Evolutionary conservation across 2,888 invertebrate species (phyloP), one percentile per base, ranked within the genome.

Genomic region (Aethes cnicana): DNA sequence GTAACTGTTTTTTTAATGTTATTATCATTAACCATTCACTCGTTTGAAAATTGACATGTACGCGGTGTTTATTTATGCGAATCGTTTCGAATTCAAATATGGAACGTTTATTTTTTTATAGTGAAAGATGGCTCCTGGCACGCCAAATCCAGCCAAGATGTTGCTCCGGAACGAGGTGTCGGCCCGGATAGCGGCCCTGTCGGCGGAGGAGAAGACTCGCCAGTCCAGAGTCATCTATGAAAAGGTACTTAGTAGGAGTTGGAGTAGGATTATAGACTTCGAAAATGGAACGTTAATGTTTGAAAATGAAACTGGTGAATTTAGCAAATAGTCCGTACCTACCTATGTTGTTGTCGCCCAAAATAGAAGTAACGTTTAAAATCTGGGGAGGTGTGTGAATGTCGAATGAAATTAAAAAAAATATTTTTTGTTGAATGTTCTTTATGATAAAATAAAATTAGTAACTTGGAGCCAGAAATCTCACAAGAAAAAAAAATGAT

Each of bases 181-280:
- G 0, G 61, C 73, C 0, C 68, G 70, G 4, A 79, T 88, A 1
- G 75, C 83, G 0, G 73, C 77, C 0, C 62, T 89, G 1, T 68
- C 77, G 0, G 41, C 68, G 0, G 84, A 87, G 1, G 88, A 89
- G 49, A 89, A 84, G 61, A 76, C 72, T 14, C 64, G 79, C 4
- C 84, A 89, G 43, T 89, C 88, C 0, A 64, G 81, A 33, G 73
- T 82, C 6, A 81, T 89, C 1, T 89, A 65, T 52, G 70, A 87
- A 4, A 88, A 88, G 70, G 89, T 88, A 25, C 7, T 43, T 16
- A 0, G 12, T 1, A 21, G 1, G 5, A 28, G 5, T 26, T 2
- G 2, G 32, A n/a, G 6, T 32, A 26, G 9, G 4, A 16, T n/a
- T 1, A 17, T n/a, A n/a, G n/a, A n/a, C n/a, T n/a, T n/a, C n/a